A percentile compares a stretch with the other conserved stretches of the same genome.
phyloP scores from a whole-genome alignment of 1,140 invertebrate species.

The Hyposmocoma kahamanoa region DNA sequence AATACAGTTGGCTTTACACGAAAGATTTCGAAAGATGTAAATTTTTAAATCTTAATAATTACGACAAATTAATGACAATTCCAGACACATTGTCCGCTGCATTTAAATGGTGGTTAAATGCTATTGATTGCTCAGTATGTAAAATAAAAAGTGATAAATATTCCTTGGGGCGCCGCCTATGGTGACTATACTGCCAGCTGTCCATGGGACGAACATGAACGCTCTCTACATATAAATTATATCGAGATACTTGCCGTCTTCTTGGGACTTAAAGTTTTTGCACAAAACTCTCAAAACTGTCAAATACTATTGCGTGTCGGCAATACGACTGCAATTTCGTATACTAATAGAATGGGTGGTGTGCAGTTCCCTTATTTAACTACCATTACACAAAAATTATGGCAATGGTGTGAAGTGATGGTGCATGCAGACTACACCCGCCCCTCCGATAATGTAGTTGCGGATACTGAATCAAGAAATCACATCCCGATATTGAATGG shows the following conservation, averaged over 20 bases:
- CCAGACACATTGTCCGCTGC: slow-evolving; percentile 4
- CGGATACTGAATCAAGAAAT: slow-evolving; percentile 25
- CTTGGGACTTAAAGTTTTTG: slow-evolving; percentile 12
- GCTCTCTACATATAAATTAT: slow-evolving; percentile 25
- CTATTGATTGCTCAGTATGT: slow-evolving; percentile 13
- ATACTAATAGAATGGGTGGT: slow-evolving; percentile 28
- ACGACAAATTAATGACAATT: slow-evolving; percentile 7
- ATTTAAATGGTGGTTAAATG: slow-evolving; percentile 29
- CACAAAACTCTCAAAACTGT: slow-evolving; percentile 9
- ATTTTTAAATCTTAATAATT: slow-evolving; percentile 8
- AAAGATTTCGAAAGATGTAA: slow-evolving; percentile 16
- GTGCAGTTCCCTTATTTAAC: slow-evolving; percentile 18
- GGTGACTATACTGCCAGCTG: slow-evolving; percentile 17
- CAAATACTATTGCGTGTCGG: slow-evolving; percentile 25
- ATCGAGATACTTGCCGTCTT: slow-evolving; percentile 25
- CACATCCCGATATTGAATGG: slow-evolving; percentile 17
- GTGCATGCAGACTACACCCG: slow-evolving; percentile 26
- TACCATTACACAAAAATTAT: slow-evolving; percentile 20
- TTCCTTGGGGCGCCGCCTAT: slow-evolving; percentile 18
- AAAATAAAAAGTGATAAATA: slow-evolving; percentile 11
- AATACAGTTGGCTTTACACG: slow-evolving; percentile 6
- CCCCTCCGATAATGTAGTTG: slow-evolving; percentile 22
- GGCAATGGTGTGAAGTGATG: slow-evolving; percentile 31
- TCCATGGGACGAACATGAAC: slow-evolving; percentile 21
- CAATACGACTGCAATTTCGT: slow-evolving; percentile 27